Conservation (phyloP, 2,888 invertebrate genomes). For the Limenitis camilla region DNA sequence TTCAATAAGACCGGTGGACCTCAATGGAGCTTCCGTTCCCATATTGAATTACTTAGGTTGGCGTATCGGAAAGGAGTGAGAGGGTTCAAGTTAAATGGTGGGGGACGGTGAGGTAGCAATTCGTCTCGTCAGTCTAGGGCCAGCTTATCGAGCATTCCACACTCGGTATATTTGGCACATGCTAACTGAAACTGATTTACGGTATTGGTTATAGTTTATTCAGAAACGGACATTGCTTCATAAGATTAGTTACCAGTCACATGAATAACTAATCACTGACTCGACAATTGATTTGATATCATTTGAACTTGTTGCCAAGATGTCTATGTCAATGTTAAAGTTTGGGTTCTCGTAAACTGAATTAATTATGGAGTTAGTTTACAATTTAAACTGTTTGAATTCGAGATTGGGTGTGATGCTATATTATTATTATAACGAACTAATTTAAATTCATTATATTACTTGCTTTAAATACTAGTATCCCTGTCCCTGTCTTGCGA, state of each 20-base stretch:
- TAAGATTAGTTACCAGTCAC: slow-evolving; percentile 15
- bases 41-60: slow-evolving; percentile 24
- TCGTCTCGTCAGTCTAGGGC: slow-evolving; percentile 50
- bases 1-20: slow-evolving; percentile 16
- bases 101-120: slow-evolving; percentile 36
- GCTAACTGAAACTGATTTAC: slow-evolving; percentile 66
- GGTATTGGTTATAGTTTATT: slow-evolving; percentile 51
- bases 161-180: slow-evolving; percentile 40
- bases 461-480: neutral
- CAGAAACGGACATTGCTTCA: slow-evolving; percentile 35
- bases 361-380: slow-evolving; percentile 4
- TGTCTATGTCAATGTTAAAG: slow-evolving; percentile 2
- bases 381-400: neutral
- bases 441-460: neutral
- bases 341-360: slow-evolving; percentile 1
- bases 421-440: neutral
- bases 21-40: slow-evolving; percentile 17
- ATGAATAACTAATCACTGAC: slow-evolving; percentile 9
- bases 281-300: neutral
- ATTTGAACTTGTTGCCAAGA: slow-evolving; percentile 3
- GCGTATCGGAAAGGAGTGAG: slow-evolving; percentile 12
- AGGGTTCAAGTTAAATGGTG: slow-evolving; percentile 37
- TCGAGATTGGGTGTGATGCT: neutral
- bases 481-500: neutral
- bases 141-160: slow-evolving; percentile 61